Evolutionary conservation across 2,113 vertebrate species (phyloP).

Genomic region (Sapajus apella): DNA sequence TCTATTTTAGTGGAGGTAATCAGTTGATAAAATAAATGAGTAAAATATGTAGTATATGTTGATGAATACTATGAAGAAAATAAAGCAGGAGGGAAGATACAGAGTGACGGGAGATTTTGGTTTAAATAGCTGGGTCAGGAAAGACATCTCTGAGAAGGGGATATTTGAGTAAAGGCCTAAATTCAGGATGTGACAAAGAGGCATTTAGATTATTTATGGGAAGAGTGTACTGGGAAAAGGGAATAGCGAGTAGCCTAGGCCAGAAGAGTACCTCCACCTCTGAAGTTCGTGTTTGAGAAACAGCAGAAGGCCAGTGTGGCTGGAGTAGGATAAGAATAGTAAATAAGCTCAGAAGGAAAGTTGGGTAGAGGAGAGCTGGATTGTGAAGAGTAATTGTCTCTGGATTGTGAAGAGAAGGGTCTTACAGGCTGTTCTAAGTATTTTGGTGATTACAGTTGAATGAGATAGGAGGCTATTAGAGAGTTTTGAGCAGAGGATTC

Average conservation of each 20-base stretch:
- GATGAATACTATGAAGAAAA: conserved; percentile 7
- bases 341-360: background rate
- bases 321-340: background rate
- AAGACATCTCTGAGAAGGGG: background rate
- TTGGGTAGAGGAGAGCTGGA: background rate
- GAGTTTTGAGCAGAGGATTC: conserved; percentile 10
- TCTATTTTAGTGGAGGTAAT: background rate
- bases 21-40: background rate
- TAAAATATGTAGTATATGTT: background rate
- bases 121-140: background rate
- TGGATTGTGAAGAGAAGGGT: background rate
- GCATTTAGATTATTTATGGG: background rate
- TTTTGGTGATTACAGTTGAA: background rate
- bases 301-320: background rate
- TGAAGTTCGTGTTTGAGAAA: conserved; percentile 25
- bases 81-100: background rate
- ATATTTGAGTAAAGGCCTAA: background rate
- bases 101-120: background rate
- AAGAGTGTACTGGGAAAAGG: background rate
- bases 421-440: background rate
- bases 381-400: background rate
- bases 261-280: background rate
- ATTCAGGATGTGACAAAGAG: background rate
- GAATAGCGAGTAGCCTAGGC: background rate
- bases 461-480: background rate